phyloP scores from a whole-genome alignment of 37 sponge, comb jelly and placozoan genomes.

The Ephydatia muelleri region DNA sequence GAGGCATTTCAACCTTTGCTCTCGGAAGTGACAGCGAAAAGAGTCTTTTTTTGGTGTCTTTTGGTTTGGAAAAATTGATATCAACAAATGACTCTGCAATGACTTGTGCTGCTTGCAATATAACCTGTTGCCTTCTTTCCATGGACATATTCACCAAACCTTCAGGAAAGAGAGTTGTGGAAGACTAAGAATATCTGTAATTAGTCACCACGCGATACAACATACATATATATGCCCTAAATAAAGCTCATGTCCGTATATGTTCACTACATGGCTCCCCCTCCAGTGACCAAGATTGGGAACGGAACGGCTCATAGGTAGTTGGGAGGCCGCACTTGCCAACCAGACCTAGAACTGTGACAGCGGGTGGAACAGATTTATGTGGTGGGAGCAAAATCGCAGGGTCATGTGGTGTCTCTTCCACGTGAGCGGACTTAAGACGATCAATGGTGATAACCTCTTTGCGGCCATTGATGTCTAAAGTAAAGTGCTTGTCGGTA shows the following conservation, averaged over 20 bases:
- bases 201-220: no score
- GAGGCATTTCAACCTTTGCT: no score
- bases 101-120: no score
- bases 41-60: conserved; percentile 7
- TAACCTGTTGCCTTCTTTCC: no score
- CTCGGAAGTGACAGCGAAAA: no score
- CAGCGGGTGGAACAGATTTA: neutral
- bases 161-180: no score
- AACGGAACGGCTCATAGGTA: neutral
- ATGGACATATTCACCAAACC: no score
- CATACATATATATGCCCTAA: neutral
- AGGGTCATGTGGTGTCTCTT: neutral
- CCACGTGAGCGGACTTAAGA: conserved; percentile 40
- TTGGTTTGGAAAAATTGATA: no score
- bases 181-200: no score
- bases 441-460: conserved; percentile 33
- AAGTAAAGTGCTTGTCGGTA: conserved; percentile 25
- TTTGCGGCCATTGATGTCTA: conserved; percentile 10
- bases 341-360: conserved; percentile 6
- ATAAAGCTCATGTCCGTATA: neutral
- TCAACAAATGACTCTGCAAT: no score
- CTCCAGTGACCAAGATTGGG: conserved; percentile 9
- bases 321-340: conserved; percentile 3
- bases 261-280: conserved; percentile 28
- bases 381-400: neutral